Evolutionary conservation across 2,113 vertebrate genomes (phyloP).

Genomic region (Pituophis catenifer): DNA sequence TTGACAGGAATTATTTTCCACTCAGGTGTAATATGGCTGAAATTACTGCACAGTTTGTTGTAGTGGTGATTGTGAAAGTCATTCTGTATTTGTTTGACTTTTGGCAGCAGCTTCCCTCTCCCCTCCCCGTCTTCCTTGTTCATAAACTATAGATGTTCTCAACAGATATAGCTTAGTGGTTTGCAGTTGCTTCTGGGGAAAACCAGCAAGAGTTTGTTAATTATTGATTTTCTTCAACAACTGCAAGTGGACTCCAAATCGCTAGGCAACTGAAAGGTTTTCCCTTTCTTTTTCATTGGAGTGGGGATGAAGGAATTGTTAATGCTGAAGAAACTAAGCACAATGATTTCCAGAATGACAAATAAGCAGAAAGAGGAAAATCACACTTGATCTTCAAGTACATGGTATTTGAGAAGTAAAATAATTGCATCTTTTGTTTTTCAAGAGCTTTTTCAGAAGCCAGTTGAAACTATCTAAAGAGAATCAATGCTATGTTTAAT

Average conservation of each 20-base stretch:
- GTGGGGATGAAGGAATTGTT: background rate
- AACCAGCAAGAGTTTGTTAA: background rate
- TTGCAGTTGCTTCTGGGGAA: background rate
- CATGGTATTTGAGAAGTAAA: background rate
- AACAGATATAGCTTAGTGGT: background rate
- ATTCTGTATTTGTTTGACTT: background rate
- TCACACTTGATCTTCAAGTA: background rate
- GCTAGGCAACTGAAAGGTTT: background rate
- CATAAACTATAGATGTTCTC: background rate
- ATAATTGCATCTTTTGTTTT: background rate
- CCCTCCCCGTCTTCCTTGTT: background rate
- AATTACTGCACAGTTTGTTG: background rate
- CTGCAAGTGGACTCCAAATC: background rate
- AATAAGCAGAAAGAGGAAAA: background rate
- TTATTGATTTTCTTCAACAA: background rate
- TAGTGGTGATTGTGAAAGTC: background rate
- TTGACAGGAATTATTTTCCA: background rate
- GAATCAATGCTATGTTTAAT: background rate
- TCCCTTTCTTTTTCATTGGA: background rate
- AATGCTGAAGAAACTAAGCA: background rate
- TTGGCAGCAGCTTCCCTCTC: background rate
- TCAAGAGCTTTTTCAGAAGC: rapidly evolving
- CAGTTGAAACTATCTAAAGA: background rate
- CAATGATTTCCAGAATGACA: background rate
- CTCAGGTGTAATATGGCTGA: background rate